Conservation (phyloP, 2,888 invertebrate species). For the Pyrrhia umbra region DNA sequence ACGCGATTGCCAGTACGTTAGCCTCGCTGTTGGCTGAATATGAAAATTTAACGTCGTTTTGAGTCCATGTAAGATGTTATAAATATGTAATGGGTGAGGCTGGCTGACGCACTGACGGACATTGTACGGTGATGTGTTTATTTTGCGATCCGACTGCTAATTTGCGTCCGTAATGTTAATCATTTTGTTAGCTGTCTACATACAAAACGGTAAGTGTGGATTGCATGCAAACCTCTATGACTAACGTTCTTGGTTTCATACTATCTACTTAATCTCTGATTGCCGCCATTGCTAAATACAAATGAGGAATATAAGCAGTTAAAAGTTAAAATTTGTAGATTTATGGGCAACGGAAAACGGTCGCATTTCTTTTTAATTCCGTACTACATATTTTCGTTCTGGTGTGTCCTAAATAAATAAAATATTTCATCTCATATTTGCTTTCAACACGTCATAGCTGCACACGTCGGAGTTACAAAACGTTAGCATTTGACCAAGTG, state of each 20-base stretch:
- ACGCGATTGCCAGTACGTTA: slow-evolving; percentile 68
- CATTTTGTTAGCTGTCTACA: slow-evolving; percentile 44
- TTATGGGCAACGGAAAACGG: slow-evolving; percentile 40
- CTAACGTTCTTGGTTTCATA: slow-evolving; percentile 37
- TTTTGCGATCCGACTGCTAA: slow-evolving; percentile 56
- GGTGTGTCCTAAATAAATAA: slow-evolving; percentile 54
- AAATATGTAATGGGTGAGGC: slow-evolving; percentile 68
- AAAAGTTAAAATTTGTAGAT: slow-evolving; percentile 23
- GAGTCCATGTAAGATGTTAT: slow-evolving; percentile 68
- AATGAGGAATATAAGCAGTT: slow-evolving; percentile 28
- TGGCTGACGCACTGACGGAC: slow-evolving; percentile 51
- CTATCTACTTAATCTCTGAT: slow-evolving; percentile 4
- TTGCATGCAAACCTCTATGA: slow-evolving; percentile 42
- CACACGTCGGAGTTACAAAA: slow-evolving; percentile 40
- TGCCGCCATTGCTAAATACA: background rate
- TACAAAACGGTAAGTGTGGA: slow-evolving; percentile 33
- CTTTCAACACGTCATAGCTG: slow-evolving; percentile 50
- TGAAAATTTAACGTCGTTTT: slow-evolving; percentile 73
- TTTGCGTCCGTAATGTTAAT: slow-evolving; percentile 52
- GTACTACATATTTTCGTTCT: slow-evolving; percentile 37
- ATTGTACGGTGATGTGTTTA: slow-evolving; percentile 64
- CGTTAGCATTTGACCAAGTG: slow-evolving; percentile 47
- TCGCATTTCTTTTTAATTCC: slow-evolving; percentile 35
- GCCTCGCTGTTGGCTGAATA: slow-evolving; percentile 65
- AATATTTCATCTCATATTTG: slow-evolving; percentile 57